phyloP scores from a whole-genome alignment of 2,113 vertebrate genomes.

The Paramisgurnus dabryanus region DNA sequence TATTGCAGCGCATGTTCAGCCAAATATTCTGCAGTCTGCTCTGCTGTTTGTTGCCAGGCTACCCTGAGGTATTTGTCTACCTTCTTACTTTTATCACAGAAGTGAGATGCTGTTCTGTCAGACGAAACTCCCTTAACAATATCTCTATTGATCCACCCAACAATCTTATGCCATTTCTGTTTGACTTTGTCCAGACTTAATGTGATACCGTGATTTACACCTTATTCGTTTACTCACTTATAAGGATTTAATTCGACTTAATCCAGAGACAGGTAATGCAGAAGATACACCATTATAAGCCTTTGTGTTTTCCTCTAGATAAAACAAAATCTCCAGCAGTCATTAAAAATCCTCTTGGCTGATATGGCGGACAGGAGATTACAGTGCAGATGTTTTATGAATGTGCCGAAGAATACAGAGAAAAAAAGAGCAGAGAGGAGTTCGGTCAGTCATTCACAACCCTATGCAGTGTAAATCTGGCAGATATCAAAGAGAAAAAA shows the following conservation, averaged over 20 bases:
- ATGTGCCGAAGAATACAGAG: neutral
- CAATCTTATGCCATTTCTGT: conserved; percentile 34
- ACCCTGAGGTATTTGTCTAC: conserved; percentile 18
- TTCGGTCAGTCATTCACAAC: conserved; percentile 1
- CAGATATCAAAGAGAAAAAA: neutral
- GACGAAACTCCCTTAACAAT: conserved; percentile 49
- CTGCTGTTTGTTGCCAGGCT: conserved; percentile 5
- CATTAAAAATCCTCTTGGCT: conserved; percentile 46
- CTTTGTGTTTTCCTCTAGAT: conserved; percentile 28
- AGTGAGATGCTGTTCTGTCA: conserved; percentile 40
- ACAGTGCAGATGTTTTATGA: neutral
- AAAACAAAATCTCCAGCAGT: conserved; percentile 48
- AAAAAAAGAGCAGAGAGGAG: neutral
- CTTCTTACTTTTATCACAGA: conserved; percentile 30
- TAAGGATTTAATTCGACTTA: conserved; percentile 47
- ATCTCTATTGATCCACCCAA: conserved; percentile 53
- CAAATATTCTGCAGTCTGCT: conserved; percentile 1
- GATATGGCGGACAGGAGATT: conserved; percentile 9
- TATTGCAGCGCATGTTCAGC: neutral
- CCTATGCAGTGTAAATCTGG: neutral
- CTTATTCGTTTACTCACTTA: conserved; percentile 24
- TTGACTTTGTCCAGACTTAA: conserved; percentile 41
- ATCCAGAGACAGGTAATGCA: conserved; percentile 47
- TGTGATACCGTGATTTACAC: conserved; percentile 48
- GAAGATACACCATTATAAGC: conserved; percentile 47